A percentile compares a stretch with the other conserved stretches of the same genome.
phyloP scores from a whole-genome alignment of 2,113 vertebrate species.

The Chaetura pelagica region DNA sequence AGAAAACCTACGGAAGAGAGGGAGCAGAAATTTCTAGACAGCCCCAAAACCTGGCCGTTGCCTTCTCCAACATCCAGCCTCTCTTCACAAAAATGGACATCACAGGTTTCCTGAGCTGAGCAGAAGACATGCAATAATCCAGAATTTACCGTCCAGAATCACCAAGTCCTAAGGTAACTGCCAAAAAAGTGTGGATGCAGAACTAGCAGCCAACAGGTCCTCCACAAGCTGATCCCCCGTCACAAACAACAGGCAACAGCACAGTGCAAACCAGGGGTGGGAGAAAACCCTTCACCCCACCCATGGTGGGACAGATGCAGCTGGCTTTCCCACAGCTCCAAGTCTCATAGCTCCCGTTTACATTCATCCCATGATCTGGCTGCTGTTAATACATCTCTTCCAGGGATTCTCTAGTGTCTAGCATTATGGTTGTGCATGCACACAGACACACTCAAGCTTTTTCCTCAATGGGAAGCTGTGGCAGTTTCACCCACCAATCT shows the following conservation, averaged over 20 bases:
- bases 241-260: rapidly evolving
- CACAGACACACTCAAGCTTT: rapidly evolving
- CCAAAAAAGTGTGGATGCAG: background rate
- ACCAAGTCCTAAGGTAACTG: rapidly evolving
- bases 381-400: background rate
- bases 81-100: background rate
- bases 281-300: rapidly evolving
- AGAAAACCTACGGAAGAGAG: constrained; percentile 84
- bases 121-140: background rate
- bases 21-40: background rate
- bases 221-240: rapidly evolving
- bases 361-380: rapidly evolving
- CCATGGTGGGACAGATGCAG: rapidly evolving
- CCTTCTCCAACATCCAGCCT: background rate
- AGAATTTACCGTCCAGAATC: background rate
- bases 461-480: rapidly evolving
- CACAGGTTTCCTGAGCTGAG: rapidly evolving
- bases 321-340: rapidly evolving
- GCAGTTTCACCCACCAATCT: background rate
- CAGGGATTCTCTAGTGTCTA: background rate
- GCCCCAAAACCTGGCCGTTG: rapidly evolving
- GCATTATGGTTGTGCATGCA: rapidly evolving
- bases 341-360: rapidly evolving
- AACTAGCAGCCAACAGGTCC: background rate
- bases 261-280: rapidly evolving